phyloP scores from a whole-genome alignment of 2,888 invertebrate genomes.

The Steinernema hermaphroditum region DNA sequence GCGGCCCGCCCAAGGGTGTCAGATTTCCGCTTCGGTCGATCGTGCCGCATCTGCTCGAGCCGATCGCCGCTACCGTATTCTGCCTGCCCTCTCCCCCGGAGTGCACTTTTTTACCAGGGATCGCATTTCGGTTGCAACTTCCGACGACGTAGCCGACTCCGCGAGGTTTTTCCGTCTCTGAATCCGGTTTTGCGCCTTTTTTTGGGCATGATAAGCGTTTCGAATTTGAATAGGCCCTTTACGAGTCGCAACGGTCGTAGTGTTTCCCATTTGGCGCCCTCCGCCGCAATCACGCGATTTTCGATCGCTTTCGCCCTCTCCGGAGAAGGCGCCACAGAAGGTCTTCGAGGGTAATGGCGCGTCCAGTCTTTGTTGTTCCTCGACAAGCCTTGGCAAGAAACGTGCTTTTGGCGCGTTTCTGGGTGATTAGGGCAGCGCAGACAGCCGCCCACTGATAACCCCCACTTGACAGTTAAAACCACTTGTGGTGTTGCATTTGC shows the following conservation, averaged over 20 bases:
- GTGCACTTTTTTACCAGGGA: neutral
- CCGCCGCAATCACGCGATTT: neutral
- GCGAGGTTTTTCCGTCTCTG: neutral
- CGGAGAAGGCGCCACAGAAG: too few species aligned
- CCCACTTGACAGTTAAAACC: too few species aligned
- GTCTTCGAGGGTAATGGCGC: too few species aligned
- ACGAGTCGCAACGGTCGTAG: neutral
- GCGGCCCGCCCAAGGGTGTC: constrained; percentile 18
- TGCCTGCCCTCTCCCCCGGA: neutral
- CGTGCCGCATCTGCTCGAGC: constrained; percentile 10
- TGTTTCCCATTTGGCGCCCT: constrained; percentile 21
- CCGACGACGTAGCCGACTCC: neutral
- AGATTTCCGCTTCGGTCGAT: neutral
- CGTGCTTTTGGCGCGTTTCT: too few species aligned
- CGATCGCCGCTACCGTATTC: constrained; percentile 8
- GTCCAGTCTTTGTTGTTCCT: too few species aligned
- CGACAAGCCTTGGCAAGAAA: too few species aligned
- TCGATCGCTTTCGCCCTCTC: neutral
- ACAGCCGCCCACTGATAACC: too few species aligned
- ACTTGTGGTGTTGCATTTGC: too few species aligned
- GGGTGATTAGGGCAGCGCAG: too few species aligned
- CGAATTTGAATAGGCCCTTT: neutral
- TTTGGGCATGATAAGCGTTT: constrained; percentile 10
- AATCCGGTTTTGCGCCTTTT: constrained; percentile 5
- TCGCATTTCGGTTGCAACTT: neutral